Percentiles rank a stretch among this genome's conserved stretches.
Evolutionary conservation across 2,797 vertebrate species (phyloP).

Genomic region (Hippocampus kuda): DNA sequence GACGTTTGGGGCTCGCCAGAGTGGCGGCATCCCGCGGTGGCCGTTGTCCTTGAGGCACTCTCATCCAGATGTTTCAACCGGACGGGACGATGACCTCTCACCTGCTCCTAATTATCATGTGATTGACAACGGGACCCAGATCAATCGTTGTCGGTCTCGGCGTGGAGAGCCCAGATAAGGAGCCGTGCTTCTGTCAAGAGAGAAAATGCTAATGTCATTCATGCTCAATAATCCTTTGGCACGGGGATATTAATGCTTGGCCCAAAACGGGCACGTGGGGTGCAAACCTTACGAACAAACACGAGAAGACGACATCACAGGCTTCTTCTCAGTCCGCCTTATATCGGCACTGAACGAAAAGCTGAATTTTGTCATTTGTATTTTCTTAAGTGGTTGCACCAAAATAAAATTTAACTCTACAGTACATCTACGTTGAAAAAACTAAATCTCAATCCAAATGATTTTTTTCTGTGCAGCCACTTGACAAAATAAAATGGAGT

Average conservation of each 20-base stretch:
- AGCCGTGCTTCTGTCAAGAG: conserved; percentile 70
- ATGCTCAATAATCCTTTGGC: conserved; percentile 58
- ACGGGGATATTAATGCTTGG: conserved; percentile 49
- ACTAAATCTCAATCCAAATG: no score
- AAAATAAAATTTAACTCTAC: no score
- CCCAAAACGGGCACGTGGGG: neutral
- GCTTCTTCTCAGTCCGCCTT: neutral
- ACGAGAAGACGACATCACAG: neutral
- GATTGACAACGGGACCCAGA: conserved; percentile 91
- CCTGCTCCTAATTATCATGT: conserved; percentile 90
- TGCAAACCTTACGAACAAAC: conserved; percentile 10
- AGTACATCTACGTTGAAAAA: no score
- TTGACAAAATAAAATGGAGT: no score
- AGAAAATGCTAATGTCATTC: conserved; percentile 71
- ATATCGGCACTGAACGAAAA: no score
- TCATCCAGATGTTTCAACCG: conserved; percentile 71
- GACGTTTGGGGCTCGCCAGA: conserved; percentile 42
- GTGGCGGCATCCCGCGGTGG: conserved; percentile 56
- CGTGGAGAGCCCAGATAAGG: conserved; percentile 86
- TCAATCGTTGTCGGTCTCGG: conserved; percentile 91
- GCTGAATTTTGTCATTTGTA: no score
- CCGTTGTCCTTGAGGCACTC: conserved; percentile 74
- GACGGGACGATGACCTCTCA: conserved; percentile 80
- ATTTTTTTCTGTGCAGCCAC: no score
- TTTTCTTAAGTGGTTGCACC: no score